A percentile compares a stretch with the other conserved stretches of the same genome.
These are phyloP conservation scores for Pachypanchax playfairii DNA, from an alignment of 2,113 vertebrate genomes.

Conservation along the genomic window DNA sequence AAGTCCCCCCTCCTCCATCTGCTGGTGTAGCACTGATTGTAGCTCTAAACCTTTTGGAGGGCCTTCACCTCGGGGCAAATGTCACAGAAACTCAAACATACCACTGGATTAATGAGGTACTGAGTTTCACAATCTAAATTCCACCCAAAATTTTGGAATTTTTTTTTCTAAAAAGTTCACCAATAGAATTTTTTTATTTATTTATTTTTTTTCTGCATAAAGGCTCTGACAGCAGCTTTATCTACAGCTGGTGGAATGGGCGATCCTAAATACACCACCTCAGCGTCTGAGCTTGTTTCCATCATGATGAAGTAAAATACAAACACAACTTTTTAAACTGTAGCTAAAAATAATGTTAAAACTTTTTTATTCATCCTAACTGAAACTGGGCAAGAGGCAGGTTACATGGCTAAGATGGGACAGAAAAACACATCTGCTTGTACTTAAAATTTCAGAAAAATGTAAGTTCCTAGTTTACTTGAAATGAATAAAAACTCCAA, in stretches of 20 bases:
- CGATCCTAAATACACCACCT: constrained; percentile 79
- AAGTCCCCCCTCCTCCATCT: constrained; percentile 84
- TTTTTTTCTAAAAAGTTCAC: neutral
- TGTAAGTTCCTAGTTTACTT: neutral
- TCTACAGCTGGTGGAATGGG: constrained; percentile 80
- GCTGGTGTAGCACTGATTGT: constrained; percentile 84
- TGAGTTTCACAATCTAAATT: neutral
- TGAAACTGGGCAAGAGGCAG: no score
- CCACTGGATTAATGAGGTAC: constrained; percentile 86
- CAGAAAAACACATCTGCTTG: neutral
- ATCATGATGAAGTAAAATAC: constrained; percentile 83
- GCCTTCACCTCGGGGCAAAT: constrained; percentile 81
- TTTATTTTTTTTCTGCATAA: neutral
- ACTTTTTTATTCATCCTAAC: neutral
- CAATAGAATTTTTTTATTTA: neutral
- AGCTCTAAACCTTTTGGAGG: constrained; percentile 85
- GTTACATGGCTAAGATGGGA: no score
- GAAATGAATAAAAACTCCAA: neutral
- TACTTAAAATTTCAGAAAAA: neutral
- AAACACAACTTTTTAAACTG: neutral
- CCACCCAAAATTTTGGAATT: neutral
- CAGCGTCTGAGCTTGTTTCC: constrained; percentile 76
- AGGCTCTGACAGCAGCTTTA: constrained; percentile 86
- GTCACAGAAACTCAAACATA: constrained; percentile 75
- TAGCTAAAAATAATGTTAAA: neutral